A percentile compares a stretch with the other conserved stretches of the same genome.
These are phyloP conservation scores for Manacus vitellinus DNA, from an alignment of 2,113 vertebrate species.

Conservation along the genomic window DNA sequence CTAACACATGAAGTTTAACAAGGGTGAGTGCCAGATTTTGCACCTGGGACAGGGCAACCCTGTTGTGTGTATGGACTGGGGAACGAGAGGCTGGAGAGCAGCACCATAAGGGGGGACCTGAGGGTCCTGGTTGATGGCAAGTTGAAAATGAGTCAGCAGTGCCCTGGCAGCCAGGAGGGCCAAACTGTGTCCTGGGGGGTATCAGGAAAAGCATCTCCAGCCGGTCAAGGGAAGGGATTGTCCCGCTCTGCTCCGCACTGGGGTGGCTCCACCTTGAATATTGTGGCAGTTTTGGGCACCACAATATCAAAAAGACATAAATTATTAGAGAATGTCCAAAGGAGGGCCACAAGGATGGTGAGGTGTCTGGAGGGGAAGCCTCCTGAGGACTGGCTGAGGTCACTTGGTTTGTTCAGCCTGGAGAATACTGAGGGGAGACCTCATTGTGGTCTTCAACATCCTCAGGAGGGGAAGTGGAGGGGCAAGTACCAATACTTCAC, in stretches of 20 bases:
- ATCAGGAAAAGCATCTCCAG: not conserved
- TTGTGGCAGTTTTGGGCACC: not conserved
- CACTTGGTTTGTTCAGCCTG: not conserved
- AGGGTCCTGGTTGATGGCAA: not conserved
- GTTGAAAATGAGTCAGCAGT: not conserved
- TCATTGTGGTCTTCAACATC: not conserved
- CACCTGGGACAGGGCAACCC: not conserved
- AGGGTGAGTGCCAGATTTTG: not conserved
- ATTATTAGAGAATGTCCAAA: not conserved
- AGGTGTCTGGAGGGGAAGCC: not conserved
- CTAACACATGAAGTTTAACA: not conserved
- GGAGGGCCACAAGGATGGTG: fast-evolving
- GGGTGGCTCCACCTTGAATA: fast-evolving
- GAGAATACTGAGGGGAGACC: not conserved
- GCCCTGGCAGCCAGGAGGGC: not conserved
- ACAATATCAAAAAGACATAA: not conserved
- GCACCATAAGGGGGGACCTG: fast-evolving
- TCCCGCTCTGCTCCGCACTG: fast-evolving
- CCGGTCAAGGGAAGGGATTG: not conserved
- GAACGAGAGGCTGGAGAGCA: not conserved
- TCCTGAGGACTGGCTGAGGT: not conserved
- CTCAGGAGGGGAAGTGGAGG: not conserved
- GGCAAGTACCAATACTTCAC: not conserved
- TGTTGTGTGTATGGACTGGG: not conserved
- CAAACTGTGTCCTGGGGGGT: not conserved